Conservation (phyloP, 2,888 invertebrate genomes). For the Orchesellides sinensis region DNA sequence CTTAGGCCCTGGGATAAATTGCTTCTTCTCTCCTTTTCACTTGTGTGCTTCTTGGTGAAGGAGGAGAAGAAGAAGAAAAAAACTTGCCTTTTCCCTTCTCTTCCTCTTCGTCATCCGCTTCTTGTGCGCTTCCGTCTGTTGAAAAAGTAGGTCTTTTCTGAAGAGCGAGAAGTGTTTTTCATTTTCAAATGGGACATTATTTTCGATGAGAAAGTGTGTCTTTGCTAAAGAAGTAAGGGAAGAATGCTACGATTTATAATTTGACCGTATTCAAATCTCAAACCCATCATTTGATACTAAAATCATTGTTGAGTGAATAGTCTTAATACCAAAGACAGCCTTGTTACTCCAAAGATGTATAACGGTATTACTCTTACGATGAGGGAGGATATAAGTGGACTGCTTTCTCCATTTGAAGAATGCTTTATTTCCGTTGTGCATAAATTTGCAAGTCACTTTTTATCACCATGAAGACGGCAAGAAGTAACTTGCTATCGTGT, state of each 20-base stretch:
- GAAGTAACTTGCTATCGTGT: background rate
- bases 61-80: background rate
- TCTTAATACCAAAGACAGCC: background rate
- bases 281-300: too few relatives aligned
- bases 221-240: background rate
- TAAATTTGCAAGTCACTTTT: background rate
- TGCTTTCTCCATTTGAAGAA: background rate
- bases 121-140: background rate
- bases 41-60: conserved; percentile 14
- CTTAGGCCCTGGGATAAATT: conserved; percentile 63
- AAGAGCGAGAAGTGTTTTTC: background rate
- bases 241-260: too few relatives aligned
- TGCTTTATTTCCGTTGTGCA: conserved; percentile 26
- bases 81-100: conserved; percentile 9
- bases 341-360: background rate
- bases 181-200: background rate
- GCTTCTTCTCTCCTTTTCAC: conserved; percentile 39
- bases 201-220: background rate
- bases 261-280: too few relatives aligned
- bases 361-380: background rate
- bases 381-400: background rate
- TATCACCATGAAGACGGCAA: background rate
- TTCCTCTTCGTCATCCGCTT: background rate
- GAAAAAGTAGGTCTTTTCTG: conserved; percentile 5
- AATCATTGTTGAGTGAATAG: background rate